phyloP scores from a whole-genome alignment of 2,888 invertebrate genomes.

The Choreutis nemorana region DNA sequence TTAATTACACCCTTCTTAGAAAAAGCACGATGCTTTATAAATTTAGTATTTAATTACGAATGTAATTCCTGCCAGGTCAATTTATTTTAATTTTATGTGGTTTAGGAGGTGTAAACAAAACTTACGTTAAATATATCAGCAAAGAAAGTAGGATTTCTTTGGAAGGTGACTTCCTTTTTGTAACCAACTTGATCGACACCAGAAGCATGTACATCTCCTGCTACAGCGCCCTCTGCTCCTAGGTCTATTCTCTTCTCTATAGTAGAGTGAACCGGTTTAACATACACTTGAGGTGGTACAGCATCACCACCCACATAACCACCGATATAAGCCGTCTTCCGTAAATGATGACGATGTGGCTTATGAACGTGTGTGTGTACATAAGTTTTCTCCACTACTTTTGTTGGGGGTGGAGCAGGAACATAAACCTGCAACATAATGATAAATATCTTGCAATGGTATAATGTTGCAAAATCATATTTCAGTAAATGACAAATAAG shows the following conservation, averaged over 20 bases:
- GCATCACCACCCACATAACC: constrained; percentile 33
- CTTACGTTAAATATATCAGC: constrained; percentile 72
- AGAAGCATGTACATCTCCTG: constrained; percentile 14
- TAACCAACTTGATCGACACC: constrained; percentile 25
- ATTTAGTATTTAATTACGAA: no score
- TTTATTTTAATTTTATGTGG: no score
- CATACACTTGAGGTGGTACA: constrained; percentile 14
- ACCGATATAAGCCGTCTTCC: constrained; percentile 34
- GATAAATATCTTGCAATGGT: background rate
- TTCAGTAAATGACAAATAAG: no score
- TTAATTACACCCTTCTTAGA: no score
- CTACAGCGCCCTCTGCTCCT: constrained; percentile 22
- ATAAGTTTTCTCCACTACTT: constrained; percentile 31
- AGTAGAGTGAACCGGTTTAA: constrained; percentile 20
- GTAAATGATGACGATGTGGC: constrained; percentile 33
- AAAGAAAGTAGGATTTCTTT: constrained; percentile 55
- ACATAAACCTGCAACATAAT: constrained; percentile 29
- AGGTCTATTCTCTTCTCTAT: constrained; percentile 41
- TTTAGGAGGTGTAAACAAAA: no score
- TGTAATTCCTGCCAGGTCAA: no score
- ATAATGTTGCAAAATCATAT: no score
- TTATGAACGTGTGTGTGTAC: constrained; percentile 32
- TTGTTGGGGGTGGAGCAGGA: constrained; percentile 23
- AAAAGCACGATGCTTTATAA: no score
- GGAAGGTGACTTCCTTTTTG: constrained; percentile 30